phyloP scores from a whole-genome alignment of 2,888 invertebrate genomes.

The Theretra japonica region DNA sequence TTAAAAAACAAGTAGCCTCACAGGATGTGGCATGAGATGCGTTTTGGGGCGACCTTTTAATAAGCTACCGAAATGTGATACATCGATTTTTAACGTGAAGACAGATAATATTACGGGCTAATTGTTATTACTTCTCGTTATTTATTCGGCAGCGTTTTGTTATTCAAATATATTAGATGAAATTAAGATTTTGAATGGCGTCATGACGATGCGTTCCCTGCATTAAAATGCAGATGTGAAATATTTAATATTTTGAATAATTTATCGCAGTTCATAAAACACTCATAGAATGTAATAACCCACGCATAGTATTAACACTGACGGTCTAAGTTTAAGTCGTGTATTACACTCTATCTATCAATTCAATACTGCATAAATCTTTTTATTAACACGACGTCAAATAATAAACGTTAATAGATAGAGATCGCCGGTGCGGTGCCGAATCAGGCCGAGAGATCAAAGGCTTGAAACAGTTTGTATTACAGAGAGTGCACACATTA shows the following conservation, averaged over 20 bases:
- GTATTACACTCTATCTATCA: conserved; percentile 9
- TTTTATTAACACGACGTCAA: conserved; percentile 27
- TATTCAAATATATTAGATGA: no score
- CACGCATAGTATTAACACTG: background rate
- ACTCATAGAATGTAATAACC: background rate
- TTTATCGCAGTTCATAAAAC: background rate
- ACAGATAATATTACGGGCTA: conserved; percentile 31
- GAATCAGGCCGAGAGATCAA: conserved; percentile 39
- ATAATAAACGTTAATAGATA: conserved; percentile 48
- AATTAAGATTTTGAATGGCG: no score
- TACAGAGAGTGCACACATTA: conserved; percentile 27
- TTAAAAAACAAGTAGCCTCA: conserved; percentile 49
- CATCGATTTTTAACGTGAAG: conserved; percentile 43
- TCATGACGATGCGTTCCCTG: no score
- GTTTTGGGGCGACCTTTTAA: conserved; percentile 58
- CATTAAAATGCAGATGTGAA: no score
- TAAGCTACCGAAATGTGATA: conserved; percentile 74
- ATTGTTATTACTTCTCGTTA: background rate
- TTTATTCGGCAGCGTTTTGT: background rate
- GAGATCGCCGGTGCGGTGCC: conserved; percentile 40
- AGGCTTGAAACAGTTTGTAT: conserved; percentile 35
- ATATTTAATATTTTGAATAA: conserved; percentile 2
- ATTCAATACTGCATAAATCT: conserved; percentile 8
- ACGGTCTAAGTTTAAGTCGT: background rate
- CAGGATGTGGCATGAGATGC: conserved; percentile 55